Percentiles rank a stretch among this genome's conserved stretches.
Evolutionary conservation across 1,140 invertebrate species (phyloP).

Genomic region (Philaenus spumarius): DNA sequence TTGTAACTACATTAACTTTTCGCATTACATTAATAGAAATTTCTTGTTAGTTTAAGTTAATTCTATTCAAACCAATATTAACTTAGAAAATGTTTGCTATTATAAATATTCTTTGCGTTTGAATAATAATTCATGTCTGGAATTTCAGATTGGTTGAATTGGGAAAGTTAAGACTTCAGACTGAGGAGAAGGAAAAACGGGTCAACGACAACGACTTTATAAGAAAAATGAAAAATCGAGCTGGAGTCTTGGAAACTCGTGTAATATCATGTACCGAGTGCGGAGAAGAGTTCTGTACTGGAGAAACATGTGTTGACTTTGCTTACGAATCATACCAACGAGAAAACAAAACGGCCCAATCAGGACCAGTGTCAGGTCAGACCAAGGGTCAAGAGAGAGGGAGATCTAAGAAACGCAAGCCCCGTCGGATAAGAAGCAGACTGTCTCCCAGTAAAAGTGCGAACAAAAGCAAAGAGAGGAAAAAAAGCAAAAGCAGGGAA

Average conservation of each 20-base stretch:
- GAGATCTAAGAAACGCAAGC: neutral
- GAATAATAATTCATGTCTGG: too few relatives aligned
- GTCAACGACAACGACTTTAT: constrained; percentile 44
- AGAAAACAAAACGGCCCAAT: neutral
- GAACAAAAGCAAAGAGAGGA: constrained; percentile 4
- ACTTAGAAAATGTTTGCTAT: too few relatives aligned
- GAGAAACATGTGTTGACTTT: constrained; percentile 45
- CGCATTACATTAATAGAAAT: too few relatives aligned
- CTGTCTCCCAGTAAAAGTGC: neutral
- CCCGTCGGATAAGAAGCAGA: constrained; percentile 10
- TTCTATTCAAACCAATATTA: too few relatives aligned
- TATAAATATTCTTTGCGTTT: too few relatives aligned
- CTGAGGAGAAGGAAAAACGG: constrained; percentile 55
- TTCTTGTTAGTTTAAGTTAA: too few relatives aligned
- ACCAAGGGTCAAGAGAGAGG: constrained; percentile 6
- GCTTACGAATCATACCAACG: constrained; percentile 39
- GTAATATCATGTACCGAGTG: constrained; percentile 69
- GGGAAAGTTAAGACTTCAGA: constrained; percentile 66
- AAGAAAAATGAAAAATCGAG: constrained; percentile 63
- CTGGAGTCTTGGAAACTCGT: constrained; percentile 68
- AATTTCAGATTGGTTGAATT: constrained; percentile 57
- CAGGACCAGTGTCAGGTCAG: neutral
- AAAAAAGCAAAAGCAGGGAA: constrained; percentile 15
- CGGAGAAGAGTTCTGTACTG: constrained; percentile 76
- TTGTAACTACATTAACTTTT: too few relatives aligned